Evolutionary conservation across 2,888 invertebrate genomes (phyloP).

Genomic region (Gymnoscelis rufifasciata): DNA sequence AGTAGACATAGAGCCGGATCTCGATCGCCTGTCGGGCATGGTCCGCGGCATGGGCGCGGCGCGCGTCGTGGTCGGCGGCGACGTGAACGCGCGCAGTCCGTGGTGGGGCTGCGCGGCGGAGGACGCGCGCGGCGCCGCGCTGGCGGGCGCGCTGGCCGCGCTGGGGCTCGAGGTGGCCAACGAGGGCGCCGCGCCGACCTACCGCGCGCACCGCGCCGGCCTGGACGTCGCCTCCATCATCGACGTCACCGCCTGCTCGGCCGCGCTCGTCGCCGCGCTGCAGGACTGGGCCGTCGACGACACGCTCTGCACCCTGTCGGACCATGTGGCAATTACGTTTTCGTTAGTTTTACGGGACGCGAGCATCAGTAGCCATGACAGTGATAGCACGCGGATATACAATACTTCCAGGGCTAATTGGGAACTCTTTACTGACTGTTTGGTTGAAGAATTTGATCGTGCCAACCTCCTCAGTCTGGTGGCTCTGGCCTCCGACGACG

Average conservation of each 20-base stretch:
- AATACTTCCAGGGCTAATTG: background rate
- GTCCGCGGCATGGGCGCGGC: background rate
- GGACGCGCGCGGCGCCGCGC: slow-evolving; percentile 1
- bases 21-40: background rate
- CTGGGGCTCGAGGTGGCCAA: slow-evolving; percentile 3
- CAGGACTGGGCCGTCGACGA: background rate
- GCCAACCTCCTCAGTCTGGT: background rate
- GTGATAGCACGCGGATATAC: background rate
- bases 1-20: background rate
- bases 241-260: slow-evolving; percentile 9
- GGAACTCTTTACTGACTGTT: too few relatives aligned
- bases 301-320: background rate
- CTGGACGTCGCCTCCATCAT: background rate
- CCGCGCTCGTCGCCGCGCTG: background rate
- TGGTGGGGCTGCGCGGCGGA: slow-evolving; percentile 12
- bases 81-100: slow-evolving; percentile 4
- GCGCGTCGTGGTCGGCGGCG: background rate
- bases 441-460: too few relatives aligned
- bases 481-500: background rate
- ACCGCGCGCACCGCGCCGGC: background rate
- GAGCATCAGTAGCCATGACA: too few relatives aligned
- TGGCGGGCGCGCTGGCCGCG: background rate
- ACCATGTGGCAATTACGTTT: background rate
- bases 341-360: background rate
- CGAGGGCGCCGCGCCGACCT: background rate